phyloP scores from a whole-genome alignment of 2,797 vertebrate species.

The Sebastes hopkinsi region DNA sequence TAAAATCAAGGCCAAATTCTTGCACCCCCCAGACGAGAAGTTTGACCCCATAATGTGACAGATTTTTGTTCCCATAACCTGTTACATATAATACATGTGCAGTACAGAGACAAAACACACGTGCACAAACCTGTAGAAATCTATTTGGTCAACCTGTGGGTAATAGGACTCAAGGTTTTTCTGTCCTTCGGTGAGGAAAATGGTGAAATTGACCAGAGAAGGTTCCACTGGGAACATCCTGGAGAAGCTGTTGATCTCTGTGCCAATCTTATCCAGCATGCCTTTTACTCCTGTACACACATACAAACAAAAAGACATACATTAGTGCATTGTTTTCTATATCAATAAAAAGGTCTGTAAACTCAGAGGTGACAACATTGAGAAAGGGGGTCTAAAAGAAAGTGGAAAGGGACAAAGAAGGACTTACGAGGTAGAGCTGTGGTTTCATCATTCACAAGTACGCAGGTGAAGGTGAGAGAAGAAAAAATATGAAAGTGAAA shows the following conservation, averaged over 20 bases:
- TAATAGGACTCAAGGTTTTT: slow-evolving; percentile 82
- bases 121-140: slow-evolving; percentile 90
- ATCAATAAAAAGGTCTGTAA: background rate
- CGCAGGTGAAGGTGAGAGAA: slow-evolving; percentile 20
- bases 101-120: background rate
- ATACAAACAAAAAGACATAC: slow-evolving; percentile 26
- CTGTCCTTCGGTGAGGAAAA: slow-evolving; percentile 84
- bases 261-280: slow-evolving; percentile 86
- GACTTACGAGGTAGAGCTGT: slow-evolving; percentile 84
- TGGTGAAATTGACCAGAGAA: slow-evolving; percentile 82
- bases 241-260: slow-evolving; percentile 82
- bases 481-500: slow-evolving; percentile 29
- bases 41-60: background rate
- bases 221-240: slow-evolving; percentile 85
- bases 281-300: slow-evolving; percentile 85
- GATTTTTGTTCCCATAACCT: background rate
- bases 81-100: background rate
- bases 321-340: background rate
- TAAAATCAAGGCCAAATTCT: background rate
- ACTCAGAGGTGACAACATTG: background rate
- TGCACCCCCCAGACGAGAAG: background rate
- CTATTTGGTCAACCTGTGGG: slow-evolving; percentile 87
- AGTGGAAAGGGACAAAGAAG: background rate
- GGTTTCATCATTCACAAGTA: slow-evolving; percentile 41
- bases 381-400: background rate